Evolutionary conservation across 2,888 invertebrate genomes (phyloP).

Genomic region (Chydorus sphaericus): DNA sequence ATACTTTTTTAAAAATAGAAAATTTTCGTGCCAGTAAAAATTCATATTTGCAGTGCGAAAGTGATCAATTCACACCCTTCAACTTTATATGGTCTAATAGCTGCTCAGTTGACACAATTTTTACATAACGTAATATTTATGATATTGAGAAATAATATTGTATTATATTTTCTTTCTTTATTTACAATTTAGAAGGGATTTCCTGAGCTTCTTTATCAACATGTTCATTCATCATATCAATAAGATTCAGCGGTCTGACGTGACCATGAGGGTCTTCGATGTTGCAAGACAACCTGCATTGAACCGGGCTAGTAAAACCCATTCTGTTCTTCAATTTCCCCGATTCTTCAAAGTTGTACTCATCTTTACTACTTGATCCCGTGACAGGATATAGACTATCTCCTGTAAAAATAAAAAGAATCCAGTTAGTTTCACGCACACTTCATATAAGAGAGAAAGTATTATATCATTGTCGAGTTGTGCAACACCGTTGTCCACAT

Average conservation of each 20-base stretch:
- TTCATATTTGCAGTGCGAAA: no score
- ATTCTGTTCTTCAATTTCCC: not conserved
- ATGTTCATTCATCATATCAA: not conserved
- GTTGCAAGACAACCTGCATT: not conserved
- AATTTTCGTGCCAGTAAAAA: no score
- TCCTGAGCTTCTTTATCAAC: no score
- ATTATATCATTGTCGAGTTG: not conserved
- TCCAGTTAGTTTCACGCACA: not conserved
- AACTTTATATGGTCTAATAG: no score
- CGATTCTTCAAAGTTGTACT: not conserved
- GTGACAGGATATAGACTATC: slow-evolving; percentile 9
- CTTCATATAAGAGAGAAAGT: not conserved
- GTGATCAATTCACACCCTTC: no score
- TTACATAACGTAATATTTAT: no score
- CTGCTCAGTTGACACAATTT: no score
- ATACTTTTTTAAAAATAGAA: no score
- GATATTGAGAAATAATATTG: no score
- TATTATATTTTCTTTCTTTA: no score
- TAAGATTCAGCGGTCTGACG: not conserved
- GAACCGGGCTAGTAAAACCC: not conserved
- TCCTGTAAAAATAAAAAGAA: not conserved
- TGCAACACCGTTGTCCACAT: not conserved
- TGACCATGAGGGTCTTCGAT: slow-evolving; percentile 7
- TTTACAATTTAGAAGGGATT: no score
- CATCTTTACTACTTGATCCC: no score